Conservation (phyloP, 2,888 invertebrate genomes). For the Temnothorax ravouxi region DNA sequence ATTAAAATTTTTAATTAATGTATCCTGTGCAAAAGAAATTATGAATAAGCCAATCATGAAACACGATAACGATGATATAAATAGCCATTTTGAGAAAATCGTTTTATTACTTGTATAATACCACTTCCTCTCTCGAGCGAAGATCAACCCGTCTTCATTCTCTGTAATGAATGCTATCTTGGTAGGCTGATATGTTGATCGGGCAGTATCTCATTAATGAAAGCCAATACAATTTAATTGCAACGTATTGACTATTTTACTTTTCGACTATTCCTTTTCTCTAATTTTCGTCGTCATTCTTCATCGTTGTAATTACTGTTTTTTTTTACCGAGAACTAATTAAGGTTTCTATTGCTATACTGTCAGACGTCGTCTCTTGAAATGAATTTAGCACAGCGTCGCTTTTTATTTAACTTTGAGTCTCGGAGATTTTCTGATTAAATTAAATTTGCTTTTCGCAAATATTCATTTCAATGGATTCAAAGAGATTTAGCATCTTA, state of each 20-base stretch:
- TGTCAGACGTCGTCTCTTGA: not conserved
- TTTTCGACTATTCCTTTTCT: conserved; percentile 13
- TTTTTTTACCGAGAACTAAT: conserved; percentile 11
- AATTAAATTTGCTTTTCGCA: not conserved
- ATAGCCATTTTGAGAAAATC: not conserved
- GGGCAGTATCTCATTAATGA: conserved; percentile 66
- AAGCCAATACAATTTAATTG: conserved; percentile 60
- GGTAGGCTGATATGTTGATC: conserved; percentile 61
- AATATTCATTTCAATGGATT: not conserved
- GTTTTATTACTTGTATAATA: conserved; percentile 61
- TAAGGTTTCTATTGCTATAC: conserved; percentile 6
- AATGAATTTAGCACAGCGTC: not conserved
- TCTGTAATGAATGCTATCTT: conserved; percentile 76
- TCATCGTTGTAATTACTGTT: not conserved
- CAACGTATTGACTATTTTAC: conserved; percentile 28
- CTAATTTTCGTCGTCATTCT: conserved; percentile 45
- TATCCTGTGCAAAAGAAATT: not conserved
- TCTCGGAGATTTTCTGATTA: not conserved
- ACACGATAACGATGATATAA: not conserved
- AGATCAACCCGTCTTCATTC: conserved; percentile 45
- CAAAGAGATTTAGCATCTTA: not conserved
- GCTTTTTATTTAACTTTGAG: not conserved
- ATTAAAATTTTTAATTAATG: not conserved
- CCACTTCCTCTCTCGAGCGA: conserved; percentile 73
- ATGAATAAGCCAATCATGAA: not conserved